These are phyloP conservation scores for Lepidurus packardi DNA, from an alignment of 1,140 invertebrate species.

Conservation along the genomic window DNA sequence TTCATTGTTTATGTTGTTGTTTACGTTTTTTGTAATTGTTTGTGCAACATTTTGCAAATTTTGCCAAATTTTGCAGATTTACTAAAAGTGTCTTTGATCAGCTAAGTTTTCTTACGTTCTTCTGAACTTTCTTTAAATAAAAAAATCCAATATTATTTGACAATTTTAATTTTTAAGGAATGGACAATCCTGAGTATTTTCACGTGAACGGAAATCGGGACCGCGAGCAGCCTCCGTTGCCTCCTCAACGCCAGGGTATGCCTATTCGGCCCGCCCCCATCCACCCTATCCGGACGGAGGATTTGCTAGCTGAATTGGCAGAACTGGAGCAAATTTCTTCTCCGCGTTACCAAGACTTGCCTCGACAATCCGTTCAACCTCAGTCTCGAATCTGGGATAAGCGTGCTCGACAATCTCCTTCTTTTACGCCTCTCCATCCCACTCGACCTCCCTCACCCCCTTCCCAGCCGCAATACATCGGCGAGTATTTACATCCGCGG, in stretches of 20 bases:
- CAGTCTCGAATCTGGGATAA: background rate
- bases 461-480: conserved; percentile 29
- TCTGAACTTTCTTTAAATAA: too few relatives aligned
- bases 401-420: background rate
- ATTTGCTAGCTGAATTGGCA: conserved; percentile 20
- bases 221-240: conserved; percentile 37
- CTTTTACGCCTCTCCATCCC: background rate
- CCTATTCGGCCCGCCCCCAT: conserved; percentile 41
- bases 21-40: background rate
- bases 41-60: background rate
- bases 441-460: background rate
- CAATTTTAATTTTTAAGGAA: conserved; percentile 11
- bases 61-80: too few relatives aligned
- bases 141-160: background rate
- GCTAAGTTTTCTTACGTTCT: too few relatives aligned
- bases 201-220: conserved; percentile 32
- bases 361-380: background rate
- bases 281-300: background rate
- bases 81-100: too few relatives aligned
- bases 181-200: conserved; percentile 38
- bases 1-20: background rate
- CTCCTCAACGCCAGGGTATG: conserved; percentile 38
- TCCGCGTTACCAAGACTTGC: background rate
- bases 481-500: conserved; percentile 35
- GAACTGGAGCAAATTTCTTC: conserved; percentile 17